Conservation (phyloP, 2,888 invertebrate species). For the Tribolium freemani region DNA sequence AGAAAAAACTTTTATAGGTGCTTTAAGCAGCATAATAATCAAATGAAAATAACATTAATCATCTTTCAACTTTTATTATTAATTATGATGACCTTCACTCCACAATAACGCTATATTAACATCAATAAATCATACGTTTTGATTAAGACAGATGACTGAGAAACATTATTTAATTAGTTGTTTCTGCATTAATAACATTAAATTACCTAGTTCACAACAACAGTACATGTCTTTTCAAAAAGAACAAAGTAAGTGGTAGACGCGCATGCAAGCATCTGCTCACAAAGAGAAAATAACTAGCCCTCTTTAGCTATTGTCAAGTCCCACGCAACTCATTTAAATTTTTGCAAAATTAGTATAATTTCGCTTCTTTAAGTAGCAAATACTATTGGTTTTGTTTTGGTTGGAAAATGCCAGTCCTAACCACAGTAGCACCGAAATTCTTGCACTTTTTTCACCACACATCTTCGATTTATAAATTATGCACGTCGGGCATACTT, state of each 20-base stretch:
- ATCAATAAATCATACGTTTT: conserved; percentile 43
- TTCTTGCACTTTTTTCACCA: conserved; percentile 18
- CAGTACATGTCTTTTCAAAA: conserved; percentile 17
- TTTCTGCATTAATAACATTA: conserved; percentile 34
- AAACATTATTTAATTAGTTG: conserved; percentile 39
- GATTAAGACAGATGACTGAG: conserved; percentile 42
- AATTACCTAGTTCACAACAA: conserved; percentile 25
- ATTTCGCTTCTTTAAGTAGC: not conserved
- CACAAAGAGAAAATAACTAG: not conserved
- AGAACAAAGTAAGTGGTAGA: not conserved
- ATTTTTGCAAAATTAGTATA: no score
- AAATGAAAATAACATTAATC: conserved; percentile 45
- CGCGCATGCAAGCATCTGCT: not conserved
- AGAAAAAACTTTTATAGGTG: conserved; percentile 35
- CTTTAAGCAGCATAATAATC: conserved; percentile 38
- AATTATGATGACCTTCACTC: conserved; percentile 43
- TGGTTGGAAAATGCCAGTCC: not conserved
- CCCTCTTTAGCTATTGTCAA: not conserved
- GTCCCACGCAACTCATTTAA: not conserved
- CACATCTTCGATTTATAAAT: conserved; percentile 40
- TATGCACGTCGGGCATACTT: conserved; percentile 41
- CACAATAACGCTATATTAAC: conserved; percentile 43
- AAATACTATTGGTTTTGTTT: not conserved
- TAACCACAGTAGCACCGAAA: conserved; percentile 20
- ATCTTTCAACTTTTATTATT: conserved; percentile 41